These are phyloP conservation scores for Ornithoptera priamus DNA, from an alignment of 2,888 invertebrate genomes.

Conservation along the genomic window DNA sequence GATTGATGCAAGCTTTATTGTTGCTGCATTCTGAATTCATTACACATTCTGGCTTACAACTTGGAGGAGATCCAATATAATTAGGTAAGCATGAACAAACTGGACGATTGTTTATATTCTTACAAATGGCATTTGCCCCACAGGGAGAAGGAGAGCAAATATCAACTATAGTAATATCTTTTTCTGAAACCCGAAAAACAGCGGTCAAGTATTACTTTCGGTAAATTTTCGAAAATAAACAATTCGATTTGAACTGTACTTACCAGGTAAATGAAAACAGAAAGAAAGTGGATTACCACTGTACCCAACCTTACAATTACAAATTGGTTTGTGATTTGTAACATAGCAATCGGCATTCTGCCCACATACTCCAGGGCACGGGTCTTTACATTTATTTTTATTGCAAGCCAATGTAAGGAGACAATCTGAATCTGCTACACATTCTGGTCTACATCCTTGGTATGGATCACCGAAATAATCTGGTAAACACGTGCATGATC, in stretches of 20 bases:
- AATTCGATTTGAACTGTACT: constrained; percentile 34
- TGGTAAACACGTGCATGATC: constrained; percentile 85
- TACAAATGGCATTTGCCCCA: constrained; percentile 86
- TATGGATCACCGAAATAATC: constrained; percentile 89
- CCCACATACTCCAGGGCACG: constrained; percentile 85
- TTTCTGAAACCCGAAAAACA: constrained; percentile 50
- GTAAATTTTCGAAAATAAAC: not conserved
- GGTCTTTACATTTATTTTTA: constrained; percentile 83
- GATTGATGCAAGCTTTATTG: constrained; percentile 84
- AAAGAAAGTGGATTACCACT: constrained; percentile 84
- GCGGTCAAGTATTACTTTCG: not conserved
- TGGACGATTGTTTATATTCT: constrained; percentile 84
- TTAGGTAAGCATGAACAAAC: constrained; percentile 85
- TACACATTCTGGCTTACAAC: constrained; percentile 83
- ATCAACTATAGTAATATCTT: constrained; percentile 59
- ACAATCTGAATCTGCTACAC: constrained; percentile 83
- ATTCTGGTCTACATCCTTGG: constrained; percentile 85
- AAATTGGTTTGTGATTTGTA: constrained; percentile 83
- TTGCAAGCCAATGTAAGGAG: constrained; percentile 82
- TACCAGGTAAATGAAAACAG: constrained; percentile 64
- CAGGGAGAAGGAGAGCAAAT: constrained; percentile 88
- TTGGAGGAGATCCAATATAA: constrained; percentile 83
- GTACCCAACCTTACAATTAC: constrained; percentile 81
- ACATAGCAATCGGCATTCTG: constrained; percentile 84
- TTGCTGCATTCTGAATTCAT: constrained; percentile 83